Evolutionary conservation across 2,888 invertebrate genomes (phyloP), one percentile per base, ranked within the genome.

Genomic region (Pyrrhosoma nymphula): DNA sequence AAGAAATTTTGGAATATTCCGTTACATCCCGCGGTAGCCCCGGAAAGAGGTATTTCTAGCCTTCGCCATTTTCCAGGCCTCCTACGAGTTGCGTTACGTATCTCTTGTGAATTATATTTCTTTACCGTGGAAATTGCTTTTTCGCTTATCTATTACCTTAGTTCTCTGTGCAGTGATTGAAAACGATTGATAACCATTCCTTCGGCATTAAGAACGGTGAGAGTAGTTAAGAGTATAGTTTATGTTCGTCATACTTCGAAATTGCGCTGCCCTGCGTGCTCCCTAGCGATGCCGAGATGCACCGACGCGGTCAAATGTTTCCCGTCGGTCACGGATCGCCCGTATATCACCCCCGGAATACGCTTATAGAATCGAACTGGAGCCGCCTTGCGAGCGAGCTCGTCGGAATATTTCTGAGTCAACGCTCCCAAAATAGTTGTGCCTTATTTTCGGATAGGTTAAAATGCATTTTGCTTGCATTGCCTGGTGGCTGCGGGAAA

Each of bases 381-480:
- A 93, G 16, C 82, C 82, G 35, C 26, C 82, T 82, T 18, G 14
- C 26, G 82, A 35, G 82, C 63, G 93, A 47, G 63, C 26, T 35
- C 47, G 93, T 26, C 47, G 90, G 56, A 60, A 91, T 56, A 60
- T 91, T 91, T 56, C n/a, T 93, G 93, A 93, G 69, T 93, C 93
- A 93, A n/a, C 39, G 69, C 75, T 69, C 16, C 93, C 26, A 69
- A 93, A 93, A 93, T 93, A 93, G 75, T n/a, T 47, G 75, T 69
- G 93, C 69, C 69, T 69, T 93, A 93, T 93, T 93, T 93, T 93
- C 39, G 93, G 93, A 47, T 47, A 69, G 93, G 69, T 93, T 93
- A 69, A 63, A 93, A 47, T 93, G 93, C 93, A 93, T 75, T 93
- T 93, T 75, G 93, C 93, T 93, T 93, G 93, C 69, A 93, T 69